phyloP scores from a whole-genome alignment of 1,140 invertebrate species.

The Drosophila pseudoobscura region DNA sequence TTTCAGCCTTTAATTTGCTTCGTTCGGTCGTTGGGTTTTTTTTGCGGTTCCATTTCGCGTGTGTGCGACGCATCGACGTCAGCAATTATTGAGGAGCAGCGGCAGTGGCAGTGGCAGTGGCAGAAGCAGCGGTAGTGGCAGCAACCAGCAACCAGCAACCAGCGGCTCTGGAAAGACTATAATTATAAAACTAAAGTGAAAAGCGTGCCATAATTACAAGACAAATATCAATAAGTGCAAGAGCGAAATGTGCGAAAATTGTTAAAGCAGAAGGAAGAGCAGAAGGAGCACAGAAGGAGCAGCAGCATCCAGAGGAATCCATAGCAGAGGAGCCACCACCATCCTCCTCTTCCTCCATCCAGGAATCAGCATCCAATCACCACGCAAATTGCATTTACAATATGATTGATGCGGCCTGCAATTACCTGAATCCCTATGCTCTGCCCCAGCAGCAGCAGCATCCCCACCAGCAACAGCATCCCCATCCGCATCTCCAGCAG shows the following conservation, averaged over 20 bases:
- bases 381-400: slow-evolving; percentile 39
- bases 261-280: slow-evolving; percentile 27
- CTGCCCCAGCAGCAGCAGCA: slow-evolving; percentile 47
- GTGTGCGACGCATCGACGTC: too few species aligned
- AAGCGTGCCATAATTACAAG: slow-evolving; percentile 70
- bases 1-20: too few species aligned
- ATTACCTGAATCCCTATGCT: slow-evolving; percentile 78
- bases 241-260: slow-evolving; percentile 69
- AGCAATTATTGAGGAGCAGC: slow-evolving; percentile 4
- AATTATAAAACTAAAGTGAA: slow-evolving; percentile 70
- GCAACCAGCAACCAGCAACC: neutral
- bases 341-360: neutral
- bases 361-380: slow-evolving; percentile 13
- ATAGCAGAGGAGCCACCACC: slow-evolving; percentile 6
- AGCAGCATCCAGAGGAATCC: neutral
- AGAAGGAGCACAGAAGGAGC: slow-evolving; percentile 3
- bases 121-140: slow-evolving; percentile 2
- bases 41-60: too few species aligned
- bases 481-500: slow-evolving; percentile 24
- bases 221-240: slow-evolving; percentile 60
- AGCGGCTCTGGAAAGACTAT: slow-evolving; percentile 39
- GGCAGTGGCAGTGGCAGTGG: slow-evolving; percentile 30
- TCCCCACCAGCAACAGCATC: slow-evolving; percentile 44
- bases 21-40: too few species aligned
- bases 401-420: slow-evolving; percentile 81